A percentile compares a stretch with the other conserved stretches of the same genome.
phyloP scores from a whole-genome alignment of 2,888 invertebrate genomes.

The Mayetiola destructor region DNA sequence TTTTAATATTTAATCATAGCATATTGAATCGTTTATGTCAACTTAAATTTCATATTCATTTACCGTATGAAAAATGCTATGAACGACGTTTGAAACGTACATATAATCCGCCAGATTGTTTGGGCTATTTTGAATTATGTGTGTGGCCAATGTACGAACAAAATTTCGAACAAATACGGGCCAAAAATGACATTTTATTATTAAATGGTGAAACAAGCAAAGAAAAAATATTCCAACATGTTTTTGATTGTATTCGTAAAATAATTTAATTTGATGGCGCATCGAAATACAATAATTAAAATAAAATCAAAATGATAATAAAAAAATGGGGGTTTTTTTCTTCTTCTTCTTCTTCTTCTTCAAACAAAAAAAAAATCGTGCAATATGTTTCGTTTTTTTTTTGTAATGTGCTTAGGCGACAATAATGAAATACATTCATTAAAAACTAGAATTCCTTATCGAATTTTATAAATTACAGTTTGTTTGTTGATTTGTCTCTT shows the following conservation, averaged over 20 bases:
- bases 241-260: constrained; percentile 15
- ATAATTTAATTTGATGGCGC: too few species aligned
- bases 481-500: too few species aligned
- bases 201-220: constrained; percentile 31
- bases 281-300: too few species aligned
- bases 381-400: too few species aligned
- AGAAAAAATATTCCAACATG: constrained; percentile 27
- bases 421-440: too few species aligned
- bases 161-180: constrained; percentile 37
- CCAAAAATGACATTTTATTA: constrained; percentile 30
- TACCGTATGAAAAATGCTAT: constrained; percentile 52
- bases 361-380: not conserved
- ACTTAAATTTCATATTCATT: constrained; percentile 56
- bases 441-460: too few species aligned
- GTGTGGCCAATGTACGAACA: constrained; percentile 81
- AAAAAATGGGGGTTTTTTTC: not conserved
- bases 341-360: not conserved
- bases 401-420: too few species aligned
- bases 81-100: constrained; percentile 43
- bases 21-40: constrained; percentile 52
- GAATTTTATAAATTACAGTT: too few species aligned
- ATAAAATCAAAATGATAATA: not conserved
- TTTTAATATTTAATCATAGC: constrained; percentile 54
- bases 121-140: constrained; percentile 73
- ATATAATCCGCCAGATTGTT: constrained; percentile 79